A percentile compares a stretch with the other conserved stretches of the same genome.
phyloP scores from a whole-genome alignment of 2,888 invertebrate genomes.

The Orthonychiurus folsomi region DNA sequence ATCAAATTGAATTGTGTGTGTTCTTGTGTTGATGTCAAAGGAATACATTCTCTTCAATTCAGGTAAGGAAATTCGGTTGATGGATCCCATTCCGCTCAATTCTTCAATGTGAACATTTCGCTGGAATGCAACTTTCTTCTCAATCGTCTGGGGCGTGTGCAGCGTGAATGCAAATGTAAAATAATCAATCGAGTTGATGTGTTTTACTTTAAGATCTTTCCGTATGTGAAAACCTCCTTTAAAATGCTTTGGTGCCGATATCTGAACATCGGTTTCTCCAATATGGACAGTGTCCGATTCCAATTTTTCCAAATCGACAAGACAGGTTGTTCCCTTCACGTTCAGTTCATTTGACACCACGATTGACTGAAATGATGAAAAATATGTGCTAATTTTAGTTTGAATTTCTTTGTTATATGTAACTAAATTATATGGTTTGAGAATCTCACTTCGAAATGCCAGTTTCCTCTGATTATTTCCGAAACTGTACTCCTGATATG shows the following conservation, averaged over 20 bases:
- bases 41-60: constrained; percentile 17
- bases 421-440: no score
- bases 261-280: constrained; percentile 14
- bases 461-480: constrained; percentile 13
- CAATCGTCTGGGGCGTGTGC: constrained; percentile 17
- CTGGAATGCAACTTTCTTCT: constrained; percentile 5
- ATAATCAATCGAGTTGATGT: constrained; percentile 18
- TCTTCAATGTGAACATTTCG: constrained; percentile 9
- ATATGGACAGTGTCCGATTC: constrained; percentile 21
- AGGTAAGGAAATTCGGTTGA: constrained; percentile 17
- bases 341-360: constrained; percentile 16
- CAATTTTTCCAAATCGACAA: constrained; percentile 21
- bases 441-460: constrained; percentile 17
- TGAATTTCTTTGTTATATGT: background rate
- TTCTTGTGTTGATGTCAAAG: constrained; percentile 14
- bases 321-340: constrained; percentile 22
- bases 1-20: constrained; percentile 17
- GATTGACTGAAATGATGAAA: constrained; percentile 9
- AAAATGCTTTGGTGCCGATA: constrained; percentile 21
- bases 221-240: constrained; percentile 6
- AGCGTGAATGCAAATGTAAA: constrained; percentile 19
- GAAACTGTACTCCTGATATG: constrained; percentile 15
- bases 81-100: background rate
- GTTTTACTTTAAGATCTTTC: constrained; percentile 7
- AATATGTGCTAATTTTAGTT: constrained; percentile 8